Evolutionary conservation across 2,888 invertebrate genomes (phyloP), one percentile per base, ranked within the genome.

Genomic region (Metalampra italica): DNA sequence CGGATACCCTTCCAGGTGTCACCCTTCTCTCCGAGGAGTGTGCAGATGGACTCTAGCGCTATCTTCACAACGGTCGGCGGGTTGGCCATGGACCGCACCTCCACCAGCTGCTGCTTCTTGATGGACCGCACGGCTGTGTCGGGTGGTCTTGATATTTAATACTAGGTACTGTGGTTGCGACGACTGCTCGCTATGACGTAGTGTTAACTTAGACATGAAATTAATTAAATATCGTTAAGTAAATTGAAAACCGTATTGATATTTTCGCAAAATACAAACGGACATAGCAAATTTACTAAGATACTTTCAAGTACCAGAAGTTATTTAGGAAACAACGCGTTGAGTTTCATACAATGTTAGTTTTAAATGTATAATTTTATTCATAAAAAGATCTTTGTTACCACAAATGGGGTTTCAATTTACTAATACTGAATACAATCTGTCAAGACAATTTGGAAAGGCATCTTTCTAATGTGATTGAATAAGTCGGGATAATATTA

Each of bases 21-120:
- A 51, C 96, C 95, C 67, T 93, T 94, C 85, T 98, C 97, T 59
- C 96, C 97, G 66, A 98, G 93, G 68, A 98, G 92, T 56, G 97
- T 93, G 89, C 98, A 98, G 72, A 98, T 97, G 42, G 97, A 96
- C 88, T 98, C 98, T 68, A 98, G 91, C 59, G 98, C 97, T 91
- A 98, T 91, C 84, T 97, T 97, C 59, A 98, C 97, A 58, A 95
- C 93, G 47, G 94, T 93, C 45, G 98, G 98, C 51, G 98, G 98
- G 90, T 97, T 97, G 56, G 96, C 95, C 96, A 98, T 96, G 29
- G 97, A 96, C 56, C 97, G 92, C 61, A 98, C 95, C 84, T 98
- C 98, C 54, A 97, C 97, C 73, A 98, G 91, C 82, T 98, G 97
- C 82, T 97, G 97, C 86, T 97, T 97, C 92, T 97, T 97, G 91